Base-by-base conservation (phyloP, 2,888 invertebrate genomes). In the Gnatocerus cornutus region DNA sequence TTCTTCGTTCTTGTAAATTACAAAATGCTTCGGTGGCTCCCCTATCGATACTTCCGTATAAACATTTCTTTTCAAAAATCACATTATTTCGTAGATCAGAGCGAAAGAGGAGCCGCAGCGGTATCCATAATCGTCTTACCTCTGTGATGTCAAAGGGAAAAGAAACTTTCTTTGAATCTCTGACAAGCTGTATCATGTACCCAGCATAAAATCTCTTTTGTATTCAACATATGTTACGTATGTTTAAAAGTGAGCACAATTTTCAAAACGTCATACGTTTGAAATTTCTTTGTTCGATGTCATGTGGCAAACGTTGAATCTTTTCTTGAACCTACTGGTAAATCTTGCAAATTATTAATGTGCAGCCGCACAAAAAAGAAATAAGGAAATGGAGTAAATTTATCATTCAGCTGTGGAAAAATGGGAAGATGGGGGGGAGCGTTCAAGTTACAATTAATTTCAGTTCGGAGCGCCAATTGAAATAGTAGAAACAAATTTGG, bases 51-150 rank as follows among this genome's bases (percentile, higher is more conserved):
- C 29, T 14, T 39, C 9, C 29, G 58, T 27, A 41, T 39, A 30
- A 13, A 41, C 37, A 48, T 61, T 48, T 29, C n/a, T 48, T 52
- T 52, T 16, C 14, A 12, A 41, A 45, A 65, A 56, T 39, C 55
- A 29, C 43, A 53, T 65, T 65, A 56, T 66, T 30, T 14, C 14
- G n/a, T 12, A 66, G 52, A 59, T 61, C 67, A 53, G 39, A n/a
- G 9, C 12, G 48, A 52, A 52, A 55, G 33, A 43, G 41, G 45
- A 48, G n/a, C 56, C 33, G 45, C 46, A 53, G 29, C 55, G 39
- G 48, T 56, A 45, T 65, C 53, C 48, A 46, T 69, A 69, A 69
- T 59, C 69, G 56, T 69, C 65, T 69, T 69, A 69, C 21, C 52
- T 30, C 16, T 61, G 58, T 53, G 29, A 64, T 30, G 48, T 69